Base-by-base conservation (phyloP, 2,888 invertebrate species). In the Athalia circularis region DNA sequence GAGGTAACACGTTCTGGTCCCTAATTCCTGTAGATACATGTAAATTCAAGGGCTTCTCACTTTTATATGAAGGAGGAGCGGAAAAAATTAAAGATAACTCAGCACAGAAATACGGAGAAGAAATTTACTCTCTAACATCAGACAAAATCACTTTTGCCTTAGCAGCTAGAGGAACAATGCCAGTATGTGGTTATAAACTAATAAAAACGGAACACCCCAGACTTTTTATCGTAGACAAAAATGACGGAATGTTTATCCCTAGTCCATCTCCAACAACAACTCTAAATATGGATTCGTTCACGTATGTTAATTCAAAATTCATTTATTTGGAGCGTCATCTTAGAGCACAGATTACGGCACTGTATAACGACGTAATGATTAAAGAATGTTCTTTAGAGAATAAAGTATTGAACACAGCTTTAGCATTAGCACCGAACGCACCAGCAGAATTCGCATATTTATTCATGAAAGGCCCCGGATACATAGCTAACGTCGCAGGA, bases 61-160 rank as follows among this genome's bases (percentile, higher is more conserved):
- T 79, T 5, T 15, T 81, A 4, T 79, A 77, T 57, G 78, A 80
- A 54, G 81, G 80, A 9, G 3, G 15, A 3, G 77, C 79, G 2
- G 67, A 52, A n/a, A 79, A 79, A 48, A 80, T 79, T 6, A 54
- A 13, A 15, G 76, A 78, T 1, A 15, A 61, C 6, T 47, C 43
- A 54, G 48, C 54, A n/a, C 5, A 64, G n/a, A 48, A 62, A 11
- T n/a, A 3, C 74, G 48, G 57, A 0, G 77, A 77, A 0, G 79
- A 79, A 11, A 57, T 80, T 4, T 80, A 79, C 15, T 72, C 77
- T 1, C 48, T 80, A 0, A 62, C 67, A 3, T 50, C 50, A 1
- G 54, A 65, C 1, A 77, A 83, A 0, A 80, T 80, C 5, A 80
- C 82, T 0, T 85, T 84, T 72, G 82, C 81, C 0, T 48, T 83